Percentiles rank a stretch among this genome's conserved stretches.
Conservation (phyloP, 2,888 invertebrate species). For the Acanthacorydalis orientalis region DNA sequence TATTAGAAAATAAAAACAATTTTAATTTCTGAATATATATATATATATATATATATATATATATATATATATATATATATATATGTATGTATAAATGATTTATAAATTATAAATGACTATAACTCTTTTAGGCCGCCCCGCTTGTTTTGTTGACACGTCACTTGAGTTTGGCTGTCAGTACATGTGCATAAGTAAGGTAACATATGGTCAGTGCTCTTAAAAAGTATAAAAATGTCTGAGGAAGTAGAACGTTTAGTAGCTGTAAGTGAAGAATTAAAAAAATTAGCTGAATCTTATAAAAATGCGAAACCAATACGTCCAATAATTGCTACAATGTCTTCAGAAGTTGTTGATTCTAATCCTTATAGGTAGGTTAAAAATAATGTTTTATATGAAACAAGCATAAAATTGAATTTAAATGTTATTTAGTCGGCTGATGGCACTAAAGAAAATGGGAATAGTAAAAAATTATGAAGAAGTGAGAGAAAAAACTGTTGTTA, state of each 20-base stretch:
- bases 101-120: no score
- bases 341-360: conserved; percentile 94
- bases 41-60: no score
- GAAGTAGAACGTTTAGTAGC: neutral
- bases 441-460: conserved; percentile 96
- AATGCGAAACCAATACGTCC: conserved; percentile 13
- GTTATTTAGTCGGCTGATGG: conserved; percentile 81
- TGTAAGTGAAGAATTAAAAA: conserved; percentile 1
- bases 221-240: neutral
- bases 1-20: no score
- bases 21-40: no score
- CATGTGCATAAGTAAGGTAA: no score
- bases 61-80: no score
- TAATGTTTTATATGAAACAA: neutral
- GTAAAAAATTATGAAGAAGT: conserved; percentile 94
- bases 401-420: neutral
- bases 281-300: neutral
- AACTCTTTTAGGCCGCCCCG: no score
- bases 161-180: no score
- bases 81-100: no score
- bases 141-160: no score
- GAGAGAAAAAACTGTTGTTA: conserved; percentile 71
- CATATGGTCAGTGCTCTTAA: no score
- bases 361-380: conserved; percentile 66
- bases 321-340: conserved; percentile 80